A percentile compares a stretch with the other conserved stretches of the same genome.
phyloP scores from a whole-genome alignment of 2,113 vertebrate genomes.

The Chamaea fasciata region DNA sequence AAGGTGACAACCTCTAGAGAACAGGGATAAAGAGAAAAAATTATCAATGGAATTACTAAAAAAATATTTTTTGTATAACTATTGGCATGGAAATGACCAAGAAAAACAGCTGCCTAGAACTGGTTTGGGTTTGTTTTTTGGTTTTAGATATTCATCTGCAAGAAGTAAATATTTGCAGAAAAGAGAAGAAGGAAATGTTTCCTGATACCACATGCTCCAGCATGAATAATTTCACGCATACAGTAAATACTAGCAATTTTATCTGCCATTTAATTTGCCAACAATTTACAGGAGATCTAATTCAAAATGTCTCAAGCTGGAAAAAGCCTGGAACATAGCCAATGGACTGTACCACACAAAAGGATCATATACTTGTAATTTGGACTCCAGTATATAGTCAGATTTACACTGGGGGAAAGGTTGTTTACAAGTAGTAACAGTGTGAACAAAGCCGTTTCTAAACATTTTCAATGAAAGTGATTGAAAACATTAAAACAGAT shows the following conservation, averaged over 20 bases:
- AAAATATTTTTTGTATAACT: background rate
- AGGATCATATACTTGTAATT: background rate
- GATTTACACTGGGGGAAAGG: background rate
- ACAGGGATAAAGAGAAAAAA: background rate
- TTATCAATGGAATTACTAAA: background rate
- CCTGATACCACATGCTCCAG: background rate
- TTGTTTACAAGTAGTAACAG: background rate
- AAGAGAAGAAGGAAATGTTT: background rate
- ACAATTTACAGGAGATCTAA: background rate
- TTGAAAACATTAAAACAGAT: background rate
- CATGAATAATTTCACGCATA: background rate
- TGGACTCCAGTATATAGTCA: background rate
- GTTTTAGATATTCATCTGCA: background rate
- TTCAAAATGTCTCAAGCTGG: background rate
- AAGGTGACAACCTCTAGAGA: background rate
- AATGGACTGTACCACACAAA: background rate
- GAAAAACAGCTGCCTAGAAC: background rate
- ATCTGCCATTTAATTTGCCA: background rate
- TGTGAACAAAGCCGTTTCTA: background rate
- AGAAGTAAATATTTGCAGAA: background rate
- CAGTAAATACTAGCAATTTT: background rate
- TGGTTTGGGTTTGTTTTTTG: fast-evolving
- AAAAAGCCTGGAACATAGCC: background rate
- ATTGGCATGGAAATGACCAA: background rate
- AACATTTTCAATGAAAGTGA: background rate